Conservation (phyloP, 2,797 vertebrate species). For the Dendrocincla tyrannina region DNA sequence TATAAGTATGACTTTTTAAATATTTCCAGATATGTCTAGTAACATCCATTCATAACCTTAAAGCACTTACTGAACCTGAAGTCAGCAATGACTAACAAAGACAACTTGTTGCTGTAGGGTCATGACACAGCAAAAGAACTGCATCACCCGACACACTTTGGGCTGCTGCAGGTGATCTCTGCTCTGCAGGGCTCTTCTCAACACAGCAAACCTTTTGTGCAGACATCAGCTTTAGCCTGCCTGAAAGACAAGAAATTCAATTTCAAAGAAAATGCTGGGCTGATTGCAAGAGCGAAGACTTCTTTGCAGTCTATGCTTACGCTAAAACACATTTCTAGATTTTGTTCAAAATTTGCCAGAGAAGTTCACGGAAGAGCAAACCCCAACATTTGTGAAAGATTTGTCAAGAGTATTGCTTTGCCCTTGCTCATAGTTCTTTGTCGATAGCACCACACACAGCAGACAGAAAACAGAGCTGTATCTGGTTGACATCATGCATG, state of each 20-base stretch:
- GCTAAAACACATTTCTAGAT: neutral
- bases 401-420: neutral
- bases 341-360: neutral
- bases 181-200: neutral
- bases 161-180: neutral
- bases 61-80: neutral
- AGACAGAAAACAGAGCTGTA: conserved; percentile 53
- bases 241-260: neutral
- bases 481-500: neutral
- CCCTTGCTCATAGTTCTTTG: neutral
- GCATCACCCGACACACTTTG: rapidly evolving
- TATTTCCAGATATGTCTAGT: neutral
- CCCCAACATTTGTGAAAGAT: neutral
- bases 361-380: neutral
- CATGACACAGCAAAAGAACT: neutral
- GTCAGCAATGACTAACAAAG: neutral
- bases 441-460: neutral
- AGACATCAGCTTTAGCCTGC: neutral
- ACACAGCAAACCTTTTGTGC: neutral
- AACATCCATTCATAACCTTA: neutral
- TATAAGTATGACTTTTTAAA: neutral
- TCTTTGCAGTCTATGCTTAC: neutral
- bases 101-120: rapidly evolving
- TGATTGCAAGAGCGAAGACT: neutral
- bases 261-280: neutral